Conservation (phyloP, 2,888 invertebrate genomes). For the Chrysolina haemoptera region DNA sequence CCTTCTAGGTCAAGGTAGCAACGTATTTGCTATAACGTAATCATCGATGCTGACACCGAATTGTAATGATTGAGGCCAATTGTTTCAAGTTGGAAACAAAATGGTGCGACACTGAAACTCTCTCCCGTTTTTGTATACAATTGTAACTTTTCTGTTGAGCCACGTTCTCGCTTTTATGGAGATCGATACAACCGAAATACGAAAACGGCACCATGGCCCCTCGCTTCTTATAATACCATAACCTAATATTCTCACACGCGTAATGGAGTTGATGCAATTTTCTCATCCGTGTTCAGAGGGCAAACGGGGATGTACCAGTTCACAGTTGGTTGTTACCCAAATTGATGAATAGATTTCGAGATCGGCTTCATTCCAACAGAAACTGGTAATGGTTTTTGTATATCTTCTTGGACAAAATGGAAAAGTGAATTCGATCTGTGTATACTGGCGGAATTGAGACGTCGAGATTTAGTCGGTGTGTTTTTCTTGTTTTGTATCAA, state of each 20-base stretch:
- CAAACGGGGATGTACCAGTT: slow-evolving; percentile 26
- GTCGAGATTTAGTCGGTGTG: background rate
- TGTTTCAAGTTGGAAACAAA: background rate
- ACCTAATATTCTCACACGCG: slow-evolving; percentile 3
- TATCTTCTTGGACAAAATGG: background rate
- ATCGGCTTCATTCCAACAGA: background rate
- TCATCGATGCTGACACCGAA: too few relatives aligned
- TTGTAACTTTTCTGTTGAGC: background rate
- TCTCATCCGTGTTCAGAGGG: background rate
- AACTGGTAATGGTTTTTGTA: slow-evolving; percentile 2
- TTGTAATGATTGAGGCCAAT: too few relatives aligned
- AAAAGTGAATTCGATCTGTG: background rate
- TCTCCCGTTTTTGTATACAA: background rate
- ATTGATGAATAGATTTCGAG: slow-evolving; percentile 21
- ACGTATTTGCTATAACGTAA: too few relatives aligned
- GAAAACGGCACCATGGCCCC: background rate
- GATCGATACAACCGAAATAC: slow-evolving; percentile 23
- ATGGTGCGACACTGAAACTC: background rate
- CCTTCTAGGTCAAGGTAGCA: too few relatives aligned
- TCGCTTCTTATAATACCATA: slow-evolving; percentile 18
- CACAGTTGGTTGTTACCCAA: slow-evolving; percentile 18
- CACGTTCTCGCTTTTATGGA: background rate
- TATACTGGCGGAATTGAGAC: background rate
- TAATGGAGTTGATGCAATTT: slow-evolving; percentile 14
- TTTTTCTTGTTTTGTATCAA: background rate